Conservation (phyloP, 2,888 invertebrate species). For the Rotaria sp. region DNA sequence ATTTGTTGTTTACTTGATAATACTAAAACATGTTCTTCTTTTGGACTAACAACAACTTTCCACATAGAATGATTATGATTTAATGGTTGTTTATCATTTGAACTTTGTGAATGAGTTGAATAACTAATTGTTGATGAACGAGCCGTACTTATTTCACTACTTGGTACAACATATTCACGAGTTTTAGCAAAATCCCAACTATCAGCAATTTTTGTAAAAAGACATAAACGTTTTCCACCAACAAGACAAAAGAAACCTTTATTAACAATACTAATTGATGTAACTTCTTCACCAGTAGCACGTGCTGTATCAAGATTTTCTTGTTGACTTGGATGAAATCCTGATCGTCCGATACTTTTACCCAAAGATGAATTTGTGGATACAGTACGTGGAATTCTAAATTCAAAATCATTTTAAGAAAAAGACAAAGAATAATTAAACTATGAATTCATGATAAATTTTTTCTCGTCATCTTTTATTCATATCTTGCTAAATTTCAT, state of each 20-base stretch:
- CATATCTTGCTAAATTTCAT: too few relatives aligned
- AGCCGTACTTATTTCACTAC: not conserved
- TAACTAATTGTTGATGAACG: not conserved
- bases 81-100: not conserved
- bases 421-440: too few relatives aligned
- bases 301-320: not conserved
- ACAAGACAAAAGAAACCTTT: conserved; percentile 22
- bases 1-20: conserved; percentile 9
- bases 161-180: conserved; percentile 1
- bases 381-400: not conserved
- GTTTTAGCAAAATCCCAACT: conserved; percentile 30
- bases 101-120: not conserved
- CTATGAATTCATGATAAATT: too few relatives aligned
- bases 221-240: not conserved
- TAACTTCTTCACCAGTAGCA: not conserved
- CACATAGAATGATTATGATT: not conserved
- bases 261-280: not conserved
- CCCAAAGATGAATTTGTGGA: not conserved
- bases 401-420: not conserved
- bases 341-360: not conserved
- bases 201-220: conserved; percentile 18
- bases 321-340: not conserved
- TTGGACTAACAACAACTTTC: conserved; percentile 20
- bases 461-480: too few relatives aligned
- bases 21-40: conserved; percentile 1